A percentile compares a stretch with the other conserved stretches of the same genome.
Conservation (phyloP, 2,888 invertebrate genomes). For the Phortica magna region DNA sequence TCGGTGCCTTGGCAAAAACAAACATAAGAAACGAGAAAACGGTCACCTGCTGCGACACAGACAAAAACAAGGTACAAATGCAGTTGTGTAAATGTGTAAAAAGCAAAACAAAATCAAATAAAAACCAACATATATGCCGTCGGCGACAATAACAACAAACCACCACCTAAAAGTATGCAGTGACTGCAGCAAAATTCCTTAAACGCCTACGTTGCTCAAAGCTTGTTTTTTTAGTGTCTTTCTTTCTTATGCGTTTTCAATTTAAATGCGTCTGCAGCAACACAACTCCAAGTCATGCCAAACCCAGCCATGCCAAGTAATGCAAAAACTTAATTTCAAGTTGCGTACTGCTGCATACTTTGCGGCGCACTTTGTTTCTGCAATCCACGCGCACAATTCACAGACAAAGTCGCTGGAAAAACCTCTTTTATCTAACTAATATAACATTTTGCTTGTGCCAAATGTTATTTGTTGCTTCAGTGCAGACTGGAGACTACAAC, state of each 20-base stretch:
- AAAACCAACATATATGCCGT: neutral
- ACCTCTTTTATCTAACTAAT: slow-evolving; percentile 30
- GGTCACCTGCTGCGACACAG: slow-evolving; percentile 17
- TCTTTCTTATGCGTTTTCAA: slow-evolving; percentile 17
- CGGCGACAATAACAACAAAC: neutral
- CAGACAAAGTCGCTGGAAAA: slow-evolving; percentile 5
- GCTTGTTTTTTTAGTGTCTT: neutral
- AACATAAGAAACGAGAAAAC: neutral
- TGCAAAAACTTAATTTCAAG: slow-evolving; percentile 22
- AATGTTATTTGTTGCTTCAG: slow-evolving; percentile 63
- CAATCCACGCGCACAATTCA: neutral
- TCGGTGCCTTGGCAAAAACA: slow-evolving; percentile 22
- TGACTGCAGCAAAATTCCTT: slow-evolving; percentile 6
- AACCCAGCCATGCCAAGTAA: neutral
- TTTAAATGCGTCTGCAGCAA: slow-evolving; percentile 26
- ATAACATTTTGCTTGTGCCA: slow-evolving; percentile 50
- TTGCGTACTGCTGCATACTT: neutral
- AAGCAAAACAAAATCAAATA: slow-evolving; percentile 2
- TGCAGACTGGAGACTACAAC: slow-evolving; percentile 54
- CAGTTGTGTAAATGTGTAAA: neutral
- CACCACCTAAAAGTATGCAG: slow-evolving; percentile 13
- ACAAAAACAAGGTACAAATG: neutral
- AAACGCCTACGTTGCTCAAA: neutral
- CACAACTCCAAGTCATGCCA: neutral
- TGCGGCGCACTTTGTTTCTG: neutral